These are phyloP conservation scores for Xylophagus ater DNA, from an alignment of 2,888 invertebrate genomes.

Conservation along the genomic window DNA sequence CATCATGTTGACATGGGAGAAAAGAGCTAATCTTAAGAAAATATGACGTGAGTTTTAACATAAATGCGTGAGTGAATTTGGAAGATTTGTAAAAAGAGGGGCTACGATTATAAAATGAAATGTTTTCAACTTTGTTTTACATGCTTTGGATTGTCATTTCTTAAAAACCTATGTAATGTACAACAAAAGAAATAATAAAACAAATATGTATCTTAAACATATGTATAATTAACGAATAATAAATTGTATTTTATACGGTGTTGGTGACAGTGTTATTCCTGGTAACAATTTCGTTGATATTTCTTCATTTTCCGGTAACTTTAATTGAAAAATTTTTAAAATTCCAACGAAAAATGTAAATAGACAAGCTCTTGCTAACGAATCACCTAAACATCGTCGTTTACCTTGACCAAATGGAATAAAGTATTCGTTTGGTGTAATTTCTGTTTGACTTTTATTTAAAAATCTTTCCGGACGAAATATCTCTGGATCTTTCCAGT, in stretches of 20 bases:
- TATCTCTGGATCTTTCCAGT: constrained; percentile 49
- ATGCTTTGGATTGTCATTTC: no score
- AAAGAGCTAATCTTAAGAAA: no score
- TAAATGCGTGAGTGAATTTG: no score
- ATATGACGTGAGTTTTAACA: no score
- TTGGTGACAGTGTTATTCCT: constrained; percentile 47
- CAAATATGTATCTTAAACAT: no score
- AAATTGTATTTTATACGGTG: constrained; percentile 42
- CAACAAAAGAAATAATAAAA: no score
- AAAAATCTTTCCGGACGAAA: constrained; percentile 57
- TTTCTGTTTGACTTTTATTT: constrained; percentile 26
- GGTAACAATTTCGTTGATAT: constrained; percentile 38
- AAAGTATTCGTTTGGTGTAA: constrained; percentile 31
- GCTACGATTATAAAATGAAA: no score
- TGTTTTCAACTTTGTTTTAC: no score
- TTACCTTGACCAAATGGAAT: constrained; percentile 44
- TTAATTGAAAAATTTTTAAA: constrained; percentile 45
- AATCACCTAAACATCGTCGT: constrained; percentile 54
- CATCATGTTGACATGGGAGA: no score
- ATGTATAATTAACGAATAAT: constrained; percentile 14
- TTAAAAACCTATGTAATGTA: no score
- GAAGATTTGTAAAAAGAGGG: no score
- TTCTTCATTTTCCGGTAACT: constrained; percentile 33
- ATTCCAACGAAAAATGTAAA: constrained; percentile 51
- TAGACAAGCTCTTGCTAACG: constrained; percentile 48